These are phyloP conservation scores for Hippotragus niger DNA, from an alignment of 2,113 vertebrate species.

Conservation along the genomic window DNA sequence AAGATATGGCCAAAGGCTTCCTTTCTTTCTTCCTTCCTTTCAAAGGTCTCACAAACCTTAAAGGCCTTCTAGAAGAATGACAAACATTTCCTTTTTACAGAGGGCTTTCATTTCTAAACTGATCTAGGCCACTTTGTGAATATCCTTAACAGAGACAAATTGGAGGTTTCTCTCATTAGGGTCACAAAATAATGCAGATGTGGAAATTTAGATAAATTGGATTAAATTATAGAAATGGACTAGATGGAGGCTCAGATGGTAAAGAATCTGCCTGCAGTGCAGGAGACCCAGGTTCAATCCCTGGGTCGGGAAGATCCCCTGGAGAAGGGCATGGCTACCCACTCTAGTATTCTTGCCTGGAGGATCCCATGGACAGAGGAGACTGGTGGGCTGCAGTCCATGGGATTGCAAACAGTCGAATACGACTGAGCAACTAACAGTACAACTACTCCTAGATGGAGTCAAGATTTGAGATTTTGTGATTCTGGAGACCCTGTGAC, in stretches of 20 bases:
- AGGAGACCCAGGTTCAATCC: not conserved
- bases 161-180: not conserved
- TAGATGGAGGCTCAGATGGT: not conserved
- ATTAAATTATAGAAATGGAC: not conserved
- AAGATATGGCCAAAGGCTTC: not conserved
- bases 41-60: not conserved
- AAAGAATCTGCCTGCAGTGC: not conserved
- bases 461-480: not conserved
- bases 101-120: not conserved
- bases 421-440: not conserved
- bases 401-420: not conserved
- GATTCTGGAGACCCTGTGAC: not conserved
- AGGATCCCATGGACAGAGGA: not conserved
- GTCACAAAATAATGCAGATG: not conserved
- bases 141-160: not conserved
- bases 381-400: not conserved
- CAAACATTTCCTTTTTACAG: not conserved
- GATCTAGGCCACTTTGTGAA: not conserved
- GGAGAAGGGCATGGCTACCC: not conserved
- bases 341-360: not conserved
- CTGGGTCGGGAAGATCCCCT: not conserved
- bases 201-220: not conserved
- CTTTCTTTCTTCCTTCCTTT: not conserved
- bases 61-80: not conserved
- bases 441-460: not conserved